Percentiles rank a stretch among this genome's conserved stretches.
Conservation (phyloP, 2,113 vertebrate genomes). For the Oostethus manadensis region DNA sequence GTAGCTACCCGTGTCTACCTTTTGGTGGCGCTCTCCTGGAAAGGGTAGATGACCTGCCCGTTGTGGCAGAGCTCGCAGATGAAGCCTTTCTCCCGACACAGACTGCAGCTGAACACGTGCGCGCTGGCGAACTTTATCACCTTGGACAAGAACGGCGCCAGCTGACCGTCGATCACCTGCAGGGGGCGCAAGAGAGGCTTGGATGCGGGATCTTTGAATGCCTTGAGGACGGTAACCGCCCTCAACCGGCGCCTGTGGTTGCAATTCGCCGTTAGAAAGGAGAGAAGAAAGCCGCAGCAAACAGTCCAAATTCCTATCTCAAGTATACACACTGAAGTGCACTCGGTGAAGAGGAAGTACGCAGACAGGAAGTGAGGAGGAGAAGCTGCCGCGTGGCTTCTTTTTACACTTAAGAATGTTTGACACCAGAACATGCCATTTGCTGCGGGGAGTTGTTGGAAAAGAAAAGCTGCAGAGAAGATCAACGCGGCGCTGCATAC, state of each 20-base stretch:
- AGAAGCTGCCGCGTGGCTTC: background rate
- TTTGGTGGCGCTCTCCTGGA: constrained; percentile 90
- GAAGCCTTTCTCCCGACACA: constrained; percentile 97
- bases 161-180: constrained; percentile 95
- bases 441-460: too few relatives aligned
- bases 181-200: background rate
- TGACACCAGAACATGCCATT: too few relatives aligned
- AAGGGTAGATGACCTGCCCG: constrained; percentile 93
- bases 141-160: constrained; percentile 93
- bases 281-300: constrained; percentile 27
- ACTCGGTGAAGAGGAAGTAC: too few relatives aligned
- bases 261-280: constrained; percentile 14
- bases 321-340: too few relatives aligned
- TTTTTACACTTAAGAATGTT: too few relatives aligned
- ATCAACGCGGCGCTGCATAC: too few relatives aligned
- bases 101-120: constrained; percentile 94
- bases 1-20: constrained; percentile 75
- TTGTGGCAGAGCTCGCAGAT: constrained; percentile 97
- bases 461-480: too few relatives aligned
- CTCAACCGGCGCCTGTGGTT: too few relatives aligned
- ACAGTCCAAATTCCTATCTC: too few relatives aligned
- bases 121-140: constrained; percentile 96
- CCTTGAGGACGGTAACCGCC: too few relatives aligned
- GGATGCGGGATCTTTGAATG: too few relatives aligned
- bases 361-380: background rate